Evolutionary conservation across 1,140 invertebrate species (phyloP).

Genomic region (Akabosia matsudoensis): DNA sequence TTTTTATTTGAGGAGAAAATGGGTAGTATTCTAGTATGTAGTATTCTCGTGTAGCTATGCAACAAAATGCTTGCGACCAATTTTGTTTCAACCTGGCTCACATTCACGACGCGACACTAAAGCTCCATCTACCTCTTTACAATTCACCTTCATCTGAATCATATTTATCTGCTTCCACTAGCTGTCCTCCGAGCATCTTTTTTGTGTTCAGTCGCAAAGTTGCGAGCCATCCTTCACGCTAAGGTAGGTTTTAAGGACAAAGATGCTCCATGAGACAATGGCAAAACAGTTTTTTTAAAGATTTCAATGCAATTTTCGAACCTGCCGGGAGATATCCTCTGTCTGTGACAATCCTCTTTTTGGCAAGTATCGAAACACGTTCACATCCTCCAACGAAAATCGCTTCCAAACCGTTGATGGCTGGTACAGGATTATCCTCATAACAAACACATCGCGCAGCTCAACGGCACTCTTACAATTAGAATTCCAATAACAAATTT

Average conservation of each 20-base stretch:
- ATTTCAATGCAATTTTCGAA: not conserved
- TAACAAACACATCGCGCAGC: conserved; percentile 49
- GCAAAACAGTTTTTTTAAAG: too few species aligned
- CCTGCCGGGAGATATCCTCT: conserved; percentile 36
- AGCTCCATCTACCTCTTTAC: not conserved
- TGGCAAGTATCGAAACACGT: conserved; percentile 49
- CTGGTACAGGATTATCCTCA: conserved; percentile 56
- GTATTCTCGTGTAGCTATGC: too few species aligned
- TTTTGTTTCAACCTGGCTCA: too few species aligned
- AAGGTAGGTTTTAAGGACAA: not conserved
- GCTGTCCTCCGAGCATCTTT: conserved; percentile 37
- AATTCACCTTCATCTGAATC: conserved; percentile 29
- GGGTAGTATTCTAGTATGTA: too few species aligned
- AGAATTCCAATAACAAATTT: too few species aligned
- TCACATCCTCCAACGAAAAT: conserved; percentile 56
- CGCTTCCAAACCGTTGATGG: conserved; percentile 58
- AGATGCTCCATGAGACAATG: too few species aligned
- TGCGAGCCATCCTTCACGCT: conserved; percentile 42
- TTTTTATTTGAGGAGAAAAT: too few species aligned
- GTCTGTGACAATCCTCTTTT: conserved; percentile 40
- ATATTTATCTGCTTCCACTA: conserved; percentile 39
- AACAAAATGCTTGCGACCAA: too few species aligned
- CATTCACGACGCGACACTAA: too few species aligned
- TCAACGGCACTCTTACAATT: conserved; percentile 48
- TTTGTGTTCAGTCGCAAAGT: conserved; percentile 40